phyloP scores from a whole-genome alignment of 2,888 invertebrate genomes.

The Agrotis puta region DNA sequence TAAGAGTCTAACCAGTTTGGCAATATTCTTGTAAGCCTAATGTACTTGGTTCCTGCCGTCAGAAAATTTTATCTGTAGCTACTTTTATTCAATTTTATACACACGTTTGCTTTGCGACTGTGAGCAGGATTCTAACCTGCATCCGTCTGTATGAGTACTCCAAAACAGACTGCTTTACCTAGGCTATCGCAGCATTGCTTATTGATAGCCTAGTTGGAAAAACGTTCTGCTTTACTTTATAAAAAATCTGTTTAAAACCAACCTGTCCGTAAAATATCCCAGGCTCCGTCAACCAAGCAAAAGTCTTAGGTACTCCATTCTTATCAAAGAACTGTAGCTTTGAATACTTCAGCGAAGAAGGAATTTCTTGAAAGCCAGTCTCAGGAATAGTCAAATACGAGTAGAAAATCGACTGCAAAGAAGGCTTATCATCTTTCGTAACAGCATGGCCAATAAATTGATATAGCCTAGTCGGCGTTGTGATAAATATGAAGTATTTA shows the following conservation, averaged over 20 bases:
- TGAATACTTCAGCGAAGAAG: conserved; percentile 94
- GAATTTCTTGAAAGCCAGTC: conserved; percentile 93
- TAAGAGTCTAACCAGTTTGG: too few species aligned
- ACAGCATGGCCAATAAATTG: conserved; percentile 96
- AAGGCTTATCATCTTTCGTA: conserved; percentile 94
- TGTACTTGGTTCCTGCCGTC: too few species aligned
- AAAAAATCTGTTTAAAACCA: conserved; percentile 49
- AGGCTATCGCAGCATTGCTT: too few species aligned
- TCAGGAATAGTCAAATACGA: conserved; percentile 94
- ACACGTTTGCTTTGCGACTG: too few species aligned
- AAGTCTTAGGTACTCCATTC: conserved; percentile 93
- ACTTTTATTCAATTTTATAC: too few species aligned
- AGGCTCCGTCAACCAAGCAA: conserved; percentile 97
- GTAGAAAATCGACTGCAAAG: conserved; percentile 95
- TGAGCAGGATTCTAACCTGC: too few species aligned
- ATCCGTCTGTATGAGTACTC: too few species aligned
- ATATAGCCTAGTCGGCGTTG: conserved; percentile 96
- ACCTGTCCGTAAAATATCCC: conserved; percentile 96
- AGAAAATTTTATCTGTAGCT: too few species aligned
- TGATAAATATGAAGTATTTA: conserved; percentile 95
- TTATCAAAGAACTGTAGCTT: conserved; percentile 94
- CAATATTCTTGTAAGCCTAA: too few species aligned
- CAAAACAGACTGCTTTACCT: too few species aligned
- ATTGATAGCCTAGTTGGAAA: too few species aligned
- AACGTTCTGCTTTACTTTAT: too few species aligned